phyloP scores from a whole-genome alignment of 2,797 vertebrate species.

The Sebastes itinus region DNA sequence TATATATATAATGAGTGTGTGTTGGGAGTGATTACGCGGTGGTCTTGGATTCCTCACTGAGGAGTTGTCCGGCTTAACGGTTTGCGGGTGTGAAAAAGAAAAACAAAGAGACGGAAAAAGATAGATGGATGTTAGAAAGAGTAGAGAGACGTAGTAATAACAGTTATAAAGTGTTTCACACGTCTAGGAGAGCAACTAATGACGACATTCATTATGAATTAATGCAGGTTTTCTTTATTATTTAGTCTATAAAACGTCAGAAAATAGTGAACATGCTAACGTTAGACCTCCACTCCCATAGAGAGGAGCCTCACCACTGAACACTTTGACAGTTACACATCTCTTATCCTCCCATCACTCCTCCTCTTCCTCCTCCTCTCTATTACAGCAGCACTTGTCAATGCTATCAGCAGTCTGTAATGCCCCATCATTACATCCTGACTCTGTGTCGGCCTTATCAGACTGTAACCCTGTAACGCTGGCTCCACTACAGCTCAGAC shows the following conservation, averaged over 20 bases:
- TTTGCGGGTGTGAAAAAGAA: constrained; percentile 19
- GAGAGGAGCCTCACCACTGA: background rate
- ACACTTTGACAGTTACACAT: background rate
- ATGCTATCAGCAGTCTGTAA: constrained; percentile 55
- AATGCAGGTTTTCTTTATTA: fast-evolving
- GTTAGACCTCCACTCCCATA: too few species aligned
- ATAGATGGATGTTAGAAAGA: constrained; percentile 8
- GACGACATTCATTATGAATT: background rate
- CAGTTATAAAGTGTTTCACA: background rate
- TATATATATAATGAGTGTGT: background rate
- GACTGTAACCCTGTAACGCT: constrained; percentile 44
- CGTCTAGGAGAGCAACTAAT: background rate
- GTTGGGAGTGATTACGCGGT: background rate
- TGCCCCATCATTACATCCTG: constrained; percentile 50
- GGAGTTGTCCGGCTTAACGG: constrained; percentile 2
- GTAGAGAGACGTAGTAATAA: background rate
- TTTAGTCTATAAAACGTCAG: background rate
- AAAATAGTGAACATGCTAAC: background rate
- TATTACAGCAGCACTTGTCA: constrained; percentile 33
- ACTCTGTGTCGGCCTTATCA: constrained; percentile 49
- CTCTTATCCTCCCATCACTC: background rate
- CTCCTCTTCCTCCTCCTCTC: background rate
- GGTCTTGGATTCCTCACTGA: constrained; percentile 9
- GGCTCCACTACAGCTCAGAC: constrained; percentile 21
- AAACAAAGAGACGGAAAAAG: constrained; percentile 18